A percentile compares a stretch with the other conserved stretches of the same genome.
phyloP scores from a whole-genome alignment of 2,888 invertebrate genomes.

The Gymnoscelis rufifasciata region DNA sequence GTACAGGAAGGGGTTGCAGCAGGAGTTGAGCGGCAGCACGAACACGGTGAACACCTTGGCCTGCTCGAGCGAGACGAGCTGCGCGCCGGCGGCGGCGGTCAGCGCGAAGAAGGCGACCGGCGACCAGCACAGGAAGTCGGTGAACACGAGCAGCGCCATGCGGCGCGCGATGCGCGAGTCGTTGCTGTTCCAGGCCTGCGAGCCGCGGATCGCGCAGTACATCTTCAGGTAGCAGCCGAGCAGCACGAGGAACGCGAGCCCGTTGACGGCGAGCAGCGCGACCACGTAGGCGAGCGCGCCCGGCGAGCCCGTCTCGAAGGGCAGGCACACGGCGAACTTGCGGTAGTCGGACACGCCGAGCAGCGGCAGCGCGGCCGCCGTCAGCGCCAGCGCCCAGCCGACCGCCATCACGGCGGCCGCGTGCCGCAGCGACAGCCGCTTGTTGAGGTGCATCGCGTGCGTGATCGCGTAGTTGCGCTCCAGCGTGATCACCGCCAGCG shows the following conservation, averaged over 20 bases:
- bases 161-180: constrained; percentile 97
- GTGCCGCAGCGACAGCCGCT: constrained; percentile 92
- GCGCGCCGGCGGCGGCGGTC: constrained; percentile 94
- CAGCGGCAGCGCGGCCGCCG: constrained; percentile 93
- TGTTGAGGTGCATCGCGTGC: constrained; percentile 98
- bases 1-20: constrained; percentile 98
- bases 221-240: constrained; percentile 98
- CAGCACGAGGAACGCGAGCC: constrained; percentile 94
- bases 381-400: constrained; percentile 94
- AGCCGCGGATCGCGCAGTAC: constrained; percentile 98
- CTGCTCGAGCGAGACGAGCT: constrained; percentile 94
- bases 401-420: constrained; percentile 94
- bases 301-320: constrained; percentile 91
- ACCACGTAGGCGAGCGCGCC: constrained; percentile 93
- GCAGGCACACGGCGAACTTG: constrained; percentile 97
- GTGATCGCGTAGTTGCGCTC: constrained; percentile 98
- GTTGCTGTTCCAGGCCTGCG: constrained; percentile 98
- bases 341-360: constrained; percentile 96
- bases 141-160: constrained; percentile 97
- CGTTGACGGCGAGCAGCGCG: constrained; percentile 93
- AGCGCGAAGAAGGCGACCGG: constrained; percentile 97
- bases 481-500: constrained; percentile 96
- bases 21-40: constrained; percentile 96
- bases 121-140: constrained; percentile 98
- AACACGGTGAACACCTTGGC: constrained; percentile 98